phyloP scores from a whole-genome alignment of 2,888 invertebrate species.

The Polymixis flavicincta region DNA sequence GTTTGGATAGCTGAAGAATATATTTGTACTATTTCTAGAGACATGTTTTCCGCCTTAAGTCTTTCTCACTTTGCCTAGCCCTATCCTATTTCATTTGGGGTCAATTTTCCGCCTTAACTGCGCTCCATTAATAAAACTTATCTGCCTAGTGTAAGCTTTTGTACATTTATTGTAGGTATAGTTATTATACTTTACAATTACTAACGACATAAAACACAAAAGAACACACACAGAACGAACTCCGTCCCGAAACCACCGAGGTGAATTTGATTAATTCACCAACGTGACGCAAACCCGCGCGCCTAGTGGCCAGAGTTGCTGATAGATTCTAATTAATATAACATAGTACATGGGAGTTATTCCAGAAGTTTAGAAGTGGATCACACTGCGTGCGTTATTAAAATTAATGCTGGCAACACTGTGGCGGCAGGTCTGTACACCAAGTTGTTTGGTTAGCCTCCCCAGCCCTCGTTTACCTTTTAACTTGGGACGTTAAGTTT shows the following conservation, averaged over 20 bases:
- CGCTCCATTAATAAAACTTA: background rate
- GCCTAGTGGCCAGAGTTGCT: constrained; percentile 59
- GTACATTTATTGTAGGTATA: background rate
- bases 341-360: constrained; percentile 76
- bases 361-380: constrained; percentile 73
- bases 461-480: constrained; percentile 57
- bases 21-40: background rate
- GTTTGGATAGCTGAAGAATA: background rate
- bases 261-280: constrained; percentile 59
- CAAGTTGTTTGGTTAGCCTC: constrained; percentile 58
- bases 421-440: constrained; percentile 57
- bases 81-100: no score
- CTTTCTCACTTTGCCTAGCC: no score
- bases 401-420: constrained; percentile 73
- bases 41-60: background rate
- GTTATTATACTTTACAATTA: background rate
- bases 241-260: constrained; percentile 43
- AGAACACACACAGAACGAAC: constrained; percentile 20
- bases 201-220: constrained; percentile 8
- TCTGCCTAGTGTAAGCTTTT: background rate
- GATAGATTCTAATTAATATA: constrained; percentile 80
- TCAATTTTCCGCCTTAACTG: no score
- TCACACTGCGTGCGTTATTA: constrained; percentile 72
- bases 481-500: constrained; percentile 63
- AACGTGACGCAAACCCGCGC: constrained; percentile 40